Conservation (phyloP, 2,888 invertebrate species). For the Galeruca laticollis region DNA sequence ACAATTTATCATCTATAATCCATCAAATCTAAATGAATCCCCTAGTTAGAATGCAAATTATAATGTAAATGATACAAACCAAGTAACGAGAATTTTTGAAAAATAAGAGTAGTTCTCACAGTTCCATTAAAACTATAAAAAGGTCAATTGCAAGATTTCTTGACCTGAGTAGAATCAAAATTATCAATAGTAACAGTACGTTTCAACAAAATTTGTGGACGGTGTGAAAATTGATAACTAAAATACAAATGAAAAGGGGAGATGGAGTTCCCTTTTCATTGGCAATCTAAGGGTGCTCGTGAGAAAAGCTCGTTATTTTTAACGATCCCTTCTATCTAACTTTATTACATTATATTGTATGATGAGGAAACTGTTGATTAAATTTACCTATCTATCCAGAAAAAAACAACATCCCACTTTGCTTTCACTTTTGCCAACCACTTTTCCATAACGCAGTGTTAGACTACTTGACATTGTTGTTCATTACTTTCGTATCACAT, state of each 20-base stretch:
- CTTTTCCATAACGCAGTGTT: background rate
- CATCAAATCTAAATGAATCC: no score
- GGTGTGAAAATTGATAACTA: slow-evolving; percentile 50
- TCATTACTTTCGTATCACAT: background rate
- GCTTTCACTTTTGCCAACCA: background rate
- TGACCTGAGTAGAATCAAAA: background rate
- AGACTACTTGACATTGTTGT: background rate
- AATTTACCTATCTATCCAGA: slow-evolving; percentile 39
- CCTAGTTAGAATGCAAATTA: no score
- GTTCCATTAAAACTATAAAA: no score
- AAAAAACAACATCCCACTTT: slow-evolving; percentile 27
- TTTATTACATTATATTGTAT: slow-evolving; percentile 55
- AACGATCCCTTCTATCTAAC: slow-evolving; percentile 50
- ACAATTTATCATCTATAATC: no score
- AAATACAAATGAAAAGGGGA: slow-evolving; percentile 25
- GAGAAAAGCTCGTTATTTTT: slow-evolving; percentile 58
- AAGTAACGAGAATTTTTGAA: no score
- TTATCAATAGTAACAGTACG: background rate
- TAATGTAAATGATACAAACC: no score
- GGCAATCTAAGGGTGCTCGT: slow-evolving; percentile 47
- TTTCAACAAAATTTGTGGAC: slow-evolving; percentile 29
- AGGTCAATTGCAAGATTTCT: no score
- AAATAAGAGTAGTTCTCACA: no score
- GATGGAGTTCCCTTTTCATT: slow-evolving; percentile 43
- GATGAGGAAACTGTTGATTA: slow-evolving; percentile 54